Evolutionary conservation across 2,888 invertebrate genomes (phyloP), one percentile per base, ranked within the genome.

Genomic region (Buathra laborator): DNA sequence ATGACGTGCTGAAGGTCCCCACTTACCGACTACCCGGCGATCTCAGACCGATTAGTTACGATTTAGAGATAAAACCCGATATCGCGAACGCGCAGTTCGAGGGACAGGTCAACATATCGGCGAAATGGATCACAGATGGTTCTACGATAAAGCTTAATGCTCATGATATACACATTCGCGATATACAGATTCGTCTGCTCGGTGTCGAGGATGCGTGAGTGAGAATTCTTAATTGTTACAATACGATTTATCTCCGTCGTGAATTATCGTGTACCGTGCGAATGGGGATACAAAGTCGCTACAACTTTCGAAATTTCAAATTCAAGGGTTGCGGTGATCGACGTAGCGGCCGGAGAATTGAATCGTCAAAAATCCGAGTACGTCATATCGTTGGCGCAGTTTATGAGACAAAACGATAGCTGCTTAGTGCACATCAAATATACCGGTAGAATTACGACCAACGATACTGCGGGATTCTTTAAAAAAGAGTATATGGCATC

Each of bases 91-190:
- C 95, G 0, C 94, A 95, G 12, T 97, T 97, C 91, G 95, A 95
- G 78, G 97, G 97, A 0, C 94, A 94, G 74, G 96, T 97, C 0
- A 95, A 94, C 87, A 97, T 97, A 87, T 96, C 96, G 90, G 93
- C 97, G 19, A 96, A 95, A 1, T 97, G 97, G 95, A 94, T 95
- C 32, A 94, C 95, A 68, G 95, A 95, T 9, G 94, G 96, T 0
- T 95, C 96, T 81, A 95, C 95, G 89, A 95, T 97, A 72, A 95
- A 94, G 0, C 92, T 97, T 0, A 97, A 97, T 90, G 96, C 96
- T 4, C 95, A 96, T 86, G 95, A 96, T 84, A 93, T 97, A 64
- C 94, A 95, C 81, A 95, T 97, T 75, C 93, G 94, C 6, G 94
- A 95, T 89, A 94, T 96, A 29, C 94, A 92, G 66, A 89, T 95